These are phyloP conservation scores for Laterallus jamaicensis DNA, from an alignment of 2,113 vertebrate species.

Conservation along the genomic window DNA sequence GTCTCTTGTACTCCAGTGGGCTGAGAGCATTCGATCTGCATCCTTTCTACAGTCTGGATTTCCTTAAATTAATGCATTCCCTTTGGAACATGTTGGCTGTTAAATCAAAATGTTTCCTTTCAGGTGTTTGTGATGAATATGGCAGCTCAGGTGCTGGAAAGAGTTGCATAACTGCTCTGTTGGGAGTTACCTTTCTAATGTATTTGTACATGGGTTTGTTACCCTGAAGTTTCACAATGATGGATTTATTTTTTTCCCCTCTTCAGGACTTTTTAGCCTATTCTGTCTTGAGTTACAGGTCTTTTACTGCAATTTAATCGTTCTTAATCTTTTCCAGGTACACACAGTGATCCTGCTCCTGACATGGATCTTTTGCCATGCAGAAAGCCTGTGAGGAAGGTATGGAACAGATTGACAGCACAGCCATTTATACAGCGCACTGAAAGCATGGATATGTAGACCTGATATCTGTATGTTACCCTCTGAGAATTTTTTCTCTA, in stretches of 20 bases:
- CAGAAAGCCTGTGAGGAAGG: constrained; percentile 64
- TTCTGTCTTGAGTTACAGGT: constrained; percentile 75
- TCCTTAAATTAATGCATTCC: background rate
- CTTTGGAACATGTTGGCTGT: background rate
- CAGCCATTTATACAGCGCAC: background rate
- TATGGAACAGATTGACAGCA: background rate
- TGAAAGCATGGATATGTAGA: background rate
- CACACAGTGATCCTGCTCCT: constrained; percentile 75
- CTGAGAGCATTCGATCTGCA: background rate
- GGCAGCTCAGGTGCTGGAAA: background rate
- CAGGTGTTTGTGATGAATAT: background rate
- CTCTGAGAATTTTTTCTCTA: background rate
- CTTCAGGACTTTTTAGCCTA: constrained; percentile 75
- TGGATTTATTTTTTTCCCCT: constrained; percentile 45
- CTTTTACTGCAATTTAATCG: constrained; percentile 77
- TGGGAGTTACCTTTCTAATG: background rate
- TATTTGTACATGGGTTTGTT: background rate
- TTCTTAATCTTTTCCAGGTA: constrained; percentile 84
- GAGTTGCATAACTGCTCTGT: background rate
- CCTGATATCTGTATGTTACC: background rate
- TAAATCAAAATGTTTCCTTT: background rate
- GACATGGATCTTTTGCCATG: constrained; percentile 77
- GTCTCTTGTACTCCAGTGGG: background rate
- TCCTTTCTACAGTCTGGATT: constrained; percentile 29
- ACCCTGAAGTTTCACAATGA: constrained; percentile 76